Evolutionary conservation across 2,888 invertebrate genomes (phyloP), one percentile per base, ranked within the genome.

Genomic region (Pristionchus mayeri): DNA sequence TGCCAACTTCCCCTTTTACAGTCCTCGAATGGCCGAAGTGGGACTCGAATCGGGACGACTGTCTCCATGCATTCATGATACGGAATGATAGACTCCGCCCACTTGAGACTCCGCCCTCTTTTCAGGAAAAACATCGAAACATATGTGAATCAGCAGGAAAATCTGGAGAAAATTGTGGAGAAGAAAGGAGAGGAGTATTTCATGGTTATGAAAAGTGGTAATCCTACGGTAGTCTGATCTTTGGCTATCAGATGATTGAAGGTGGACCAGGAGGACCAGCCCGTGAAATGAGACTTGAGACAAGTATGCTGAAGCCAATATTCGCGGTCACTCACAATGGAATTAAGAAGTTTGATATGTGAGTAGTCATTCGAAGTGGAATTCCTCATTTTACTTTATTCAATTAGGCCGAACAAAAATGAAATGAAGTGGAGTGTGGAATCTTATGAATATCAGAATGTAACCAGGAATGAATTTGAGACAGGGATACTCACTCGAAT

Each of bases 21-120:
- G 63, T 63, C 34, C 34, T 63, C 63, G 34, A 63, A 63, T 63
- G 63, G 63, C 63, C 63, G 21, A 63, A 30, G 18, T 63, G 34
- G 34, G 18, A 63, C 3, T 7, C 30, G 13, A 34, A 34, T 63
- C 2, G 18, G 63, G 34, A 34, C 34, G 34, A 63, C 3, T 63
- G 63, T 34, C 13, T 34, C 1, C 63, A 63, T 34, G 63, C 63
- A 34, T 63, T 63, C 13, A 34, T 63, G 27, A 34, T 63, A 3
- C 13, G 63, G 63, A 27, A 11, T 13, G 57, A 60, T 27, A 18
- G 13, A 9, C 21, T 34, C 13, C 44, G 44, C 44, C 13, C 44
- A 6, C 3, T 37, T 18, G n/a, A 24, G 54, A 30, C 60, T 30
- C 27, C 60, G 16, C 13, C 27, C 16, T 11, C 60, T 24, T 63